Base-by-base conservation (phyloP, 2,888 invertebrate species). In the Netelia fuscicornis region DNA sequence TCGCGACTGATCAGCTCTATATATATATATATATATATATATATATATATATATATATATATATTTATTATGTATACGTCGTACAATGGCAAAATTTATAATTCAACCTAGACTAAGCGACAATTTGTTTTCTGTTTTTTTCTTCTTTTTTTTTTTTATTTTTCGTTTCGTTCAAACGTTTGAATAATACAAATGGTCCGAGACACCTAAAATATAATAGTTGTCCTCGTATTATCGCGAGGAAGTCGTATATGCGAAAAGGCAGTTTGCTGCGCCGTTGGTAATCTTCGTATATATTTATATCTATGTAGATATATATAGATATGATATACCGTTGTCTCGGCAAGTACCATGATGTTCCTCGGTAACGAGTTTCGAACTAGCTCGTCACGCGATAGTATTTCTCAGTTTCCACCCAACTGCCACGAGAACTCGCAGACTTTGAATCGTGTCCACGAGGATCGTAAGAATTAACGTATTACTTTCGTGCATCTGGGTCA, bases 291-390 rank as follows among this genome's bases (percentile, higher is more conserved):
- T 56, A 56, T 56, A 17, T 17, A 68, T 68, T 52, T 52, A 52
- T 52, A 68, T 48, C 10, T 48, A 48, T 48, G 13, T 48, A 48
- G 10, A 48, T 42, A 62, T n/a, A 74, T 62, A 62, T 25, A 25
- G 17, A 25, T 56, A 68, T 54, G 52, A 44, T 65, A 70, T 67
- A 82, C 48, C 82, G 74, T 78, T 83, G 72, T 56, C 77, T 71
- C 64, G 70, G 75, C 71, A 77, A 74, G 74, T 79, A 79, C 78
- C 68, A 74, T 62, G 68, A 77, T 83, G 83, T 83, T 79, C 68
- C 74, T 70, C 70, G 62, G 68, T 79, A 83, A 83, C 83, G 83
- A 83, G 83, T 83, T 83, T 83, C 78, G 74, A 83, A 83, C 83
- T 83, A 70, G 74, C 68, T 79, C 74, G 74, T 74, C 83, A 83